Percentiles rank a stretch among this genome's conserved stretches.
These are phyloP conservation scores for Xiphydria camelus DNA, from an alignment of 2,888 invertebrate species.

Conservation along the genomic window DNA sequence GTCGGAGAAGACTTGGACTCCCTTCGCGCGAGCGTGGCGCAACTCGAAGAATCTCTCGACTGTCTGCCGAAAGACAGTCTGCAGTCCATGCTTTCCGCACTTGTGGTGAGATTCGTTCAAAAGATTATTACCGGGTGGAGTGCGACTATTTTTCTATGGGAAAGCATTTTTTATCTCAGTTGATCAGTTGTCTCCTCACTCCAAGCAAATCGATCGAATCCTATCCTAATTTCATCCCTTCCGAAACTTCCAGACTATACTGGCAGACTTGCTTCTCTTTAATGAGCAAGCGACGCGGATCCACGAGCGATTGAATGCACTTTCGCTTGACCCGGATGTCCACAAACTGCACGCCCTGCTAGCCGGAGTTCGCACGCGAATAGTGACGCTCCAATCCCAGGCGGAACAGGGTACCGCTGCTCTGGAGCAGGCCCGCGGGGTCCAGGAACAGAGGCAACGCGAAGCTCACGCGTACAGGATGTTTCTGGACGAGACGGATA, in stretches of 20 bases:
- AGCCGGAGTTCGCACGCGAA: constrained; percentile 66
- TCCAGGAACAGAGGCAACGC: constrained; percentile 60
- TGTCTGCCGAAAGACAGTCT: constrained; percentile 73
- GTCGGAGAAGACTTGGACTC: constrained; percentile 66
- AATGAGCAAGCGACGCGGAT: constrained; percentile 69
- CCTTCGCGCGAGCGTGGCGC: constrained; percentile 69
- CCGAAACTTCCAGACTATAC: constrained; percentile 70
- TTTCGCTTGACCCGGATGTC: constrained; percentile 69
- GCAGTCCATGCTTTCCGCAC: constrained; percentile 71
- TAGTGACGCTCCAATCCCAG: constrained; percentile 69
- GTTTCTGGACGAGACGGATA: constrained; percentile 49
- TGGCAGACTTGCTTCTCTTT: constrained; percentile 70
- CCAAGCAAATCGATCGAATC: no score
- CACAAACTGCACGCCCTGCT: constrained; percentile 63
- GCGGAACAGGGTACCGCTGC: constrained; percentile 69
- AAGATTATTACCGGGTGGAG: constrained; percentile 1
- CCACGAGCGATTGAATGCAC: constrained; percentile 65
- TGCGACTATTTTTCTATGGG: no score
- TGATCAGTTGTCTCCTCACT: no score
- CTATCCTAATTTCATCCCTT: constrained; percentile 9
- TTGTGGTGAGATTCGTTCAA: constrained; percentile 65
- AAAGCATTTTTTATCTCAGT: no score
- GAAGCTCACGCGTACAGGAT: constrained; percentile 58
- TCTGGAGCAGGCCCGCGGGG: constrained; percentile 61
- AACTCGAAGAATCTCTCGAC: constrained; percentile 69